These are phyloP conservation scores for Thysanoteuthis rhombus DNA, from an alignment of 2,888 invertebrate genomes.

Conservation along the genomic window DNA sequence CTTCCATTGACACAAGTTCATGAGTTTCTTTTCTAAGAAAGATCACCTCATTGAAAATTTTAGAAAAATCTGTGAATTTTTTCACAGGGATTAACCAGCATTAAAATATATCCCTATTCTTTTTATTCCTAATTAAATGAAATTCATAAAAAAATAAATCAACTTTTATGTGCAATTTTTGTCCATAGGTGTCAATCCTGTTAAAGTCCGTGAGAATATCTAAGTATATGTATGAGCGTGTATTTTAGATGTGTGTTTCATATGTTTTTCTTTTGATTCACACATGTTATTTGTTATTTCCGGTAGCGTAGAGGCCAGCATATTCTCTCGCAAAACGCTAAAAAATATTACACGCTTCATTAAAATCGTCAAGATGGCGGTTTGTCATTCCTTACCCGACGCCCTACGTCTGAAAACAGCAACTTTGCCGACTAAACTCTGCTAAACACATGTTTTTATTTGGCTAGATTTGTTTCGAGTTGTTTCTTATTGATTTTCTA, in stretches of 20 bases:
- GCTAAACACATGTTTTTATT: background rate
- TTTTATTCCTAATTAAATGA: too few relatives aligned
- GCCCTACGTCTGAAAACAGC: too few relatives aligned
- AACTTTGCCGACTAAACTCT: background rate
- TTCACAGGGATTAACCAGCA: too few relatives aligned
- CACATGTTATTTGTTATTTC: background rate
- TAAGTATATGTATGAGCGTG: too few relatives aligned
- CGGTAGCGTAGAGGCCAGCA: background rate
- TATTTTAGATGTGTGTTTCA: too few relatives aligned
- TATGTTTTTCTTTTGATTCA: background rate
- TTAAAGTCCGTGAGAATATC: background rate
- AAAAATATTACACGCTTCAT: background rate
- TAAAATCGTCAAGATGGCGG: background rate
- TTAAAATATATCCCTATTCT: too few relatives aligned
- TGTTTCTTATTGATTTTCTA: background rate
- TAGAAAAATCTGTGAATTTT: too few relatives aligned
- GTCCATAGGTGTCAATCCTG: background rate
- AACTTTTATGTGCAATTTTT: background rate
- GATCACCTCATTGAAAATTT: too few relatives aligned
- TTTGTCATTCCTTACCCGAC: background rate
- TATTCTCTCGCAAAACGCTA: background rate
- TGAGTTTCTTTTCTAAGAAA: too few relatives aligned
- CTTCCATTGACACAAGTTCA: too few relatives aligned
- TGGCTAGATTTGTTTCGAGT: background rate
- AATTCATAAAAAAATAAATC: too few relatives aligned